Conservation (phyloP, 2,113 vertebrate species). For the Delphinapterus leucas region DNA sequence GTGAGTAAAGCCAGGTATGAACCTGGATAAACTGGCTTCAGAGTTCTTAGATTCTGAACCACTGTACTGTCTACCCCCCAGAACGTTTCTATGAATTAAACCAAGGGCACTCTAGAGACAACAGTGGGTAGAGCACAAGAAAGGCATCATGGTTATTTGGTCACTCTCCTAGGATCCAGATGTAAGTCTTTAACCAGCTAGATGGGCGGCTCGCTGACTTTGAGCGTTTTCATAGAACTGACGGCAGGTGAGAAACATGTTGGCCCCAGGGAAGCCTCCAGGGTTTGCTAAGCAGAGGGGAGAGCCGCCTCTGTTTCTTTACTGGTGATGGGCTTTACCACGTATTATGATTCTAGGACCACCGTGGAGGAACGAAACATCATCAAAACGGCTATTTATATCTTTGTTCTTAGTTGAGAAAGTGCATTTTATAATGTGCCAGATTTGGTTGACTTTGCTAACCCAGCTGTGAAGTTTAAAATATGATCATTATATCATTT, state of each 20-base stretch:
- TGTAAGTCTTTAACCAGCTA: background rate
- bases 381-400: background rate
- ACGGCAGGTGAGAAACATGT: background rate
- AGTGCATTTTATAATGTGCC: background rate
- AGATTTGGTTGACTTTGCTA: background rate
- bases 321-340: background rate
- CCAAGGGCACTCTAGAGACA: background rate
- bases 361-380: background rate
- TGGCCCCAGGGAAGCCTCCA: fast-evolving
- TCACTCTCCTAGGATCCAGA: background rate
- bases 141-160: background rate
- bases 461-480: background rate
- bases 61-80: too few species aligned
- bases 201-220: background rate
- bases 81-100: background rate
- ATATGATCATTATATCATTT: background rate
- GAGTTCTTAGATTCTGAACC: background rate
- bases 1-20: background rate
- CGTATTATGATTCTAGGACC: background rate
- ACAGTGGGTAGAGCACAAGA: fast-evolving
- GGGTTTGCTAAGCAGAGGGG: background rate
- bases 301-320: too few species aligned
- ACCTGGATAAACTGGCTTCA: background rate
- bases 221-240: background rate
- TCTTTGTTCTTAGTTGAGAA: background rate